Evolutionary conservation across 2,888 invertebrate species (phyloP).

Genomic region (Cacoxenus indagator): DNA sequence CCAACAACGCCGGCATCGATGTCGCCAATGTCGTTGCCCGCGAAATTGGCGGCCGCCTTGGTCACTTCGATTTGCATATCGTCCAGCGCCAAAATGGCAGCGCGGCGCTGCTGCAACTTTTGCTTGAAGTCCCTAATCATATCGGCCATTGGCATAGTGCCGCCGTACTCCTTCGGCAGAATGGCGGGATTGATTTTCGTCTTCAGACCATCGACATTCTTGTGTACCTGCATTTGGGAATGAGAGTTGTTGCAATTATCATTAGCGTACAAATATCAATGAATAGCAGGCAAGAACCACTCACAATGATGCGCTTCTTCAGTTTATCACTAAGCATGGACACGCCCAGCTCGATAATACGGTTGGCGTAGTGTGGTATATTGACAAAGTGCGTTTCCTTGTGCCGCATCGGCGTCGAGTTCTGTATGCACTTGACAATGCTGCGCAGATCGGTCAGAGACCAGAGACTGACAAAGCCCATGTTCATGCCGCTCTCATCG

Average conservation of each 20-base stretch:
- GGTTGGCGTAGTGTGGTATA: slow-evolving; percentile 84
- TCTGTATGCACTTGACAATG: slow-evolving; percentile 78
- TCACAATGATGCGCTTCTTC: slow-evolving; percentile 83
- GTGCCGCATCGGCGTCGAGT: slow-evolving; percentile 91
- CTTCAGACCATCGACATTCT: slow-evolving; percentile 80
- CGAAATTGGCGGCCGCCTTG: slow-evolving; percentile 72
- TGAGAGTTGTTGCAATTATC: background rate
- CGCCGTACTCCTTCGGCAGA: slow-evolving; percentile 90
- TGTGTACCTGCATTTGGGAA: slow-evolving; percentile 74
- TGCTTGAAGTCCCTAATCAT: slow-evolving; percentile 85
- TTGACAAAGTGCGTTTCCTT: slow-evolving; percentile 90
- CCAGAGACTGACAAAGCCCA: slow-evolving; percentile 88
- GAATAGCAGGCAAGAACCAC: slow-evolving; percentile 47
- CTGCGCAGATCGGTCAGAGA: slow-evolving; percentile 83
- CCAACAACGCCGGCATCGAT: slow-evolving; percentile 83
- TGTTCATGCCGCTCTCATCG: slow-evolving; percentile 85
- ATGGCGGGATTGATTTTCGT: slow-evolving; percentile 81
- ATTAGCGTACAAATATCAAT: no score
- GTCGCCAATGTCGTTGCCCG: slow-evolving; percentile 77
- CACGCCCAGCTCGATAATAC: slow-evolving; percentile 86
- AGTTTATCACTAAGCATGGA: slow-evolving; percentile 88
- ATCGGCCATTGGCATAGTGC: slow-evolving; percentile 82
- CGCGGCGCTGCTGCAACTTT: slow-evolving; percentile 76
- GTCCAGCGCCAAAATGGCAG: slow-evolving; percentile 79
- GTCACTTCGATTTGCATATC: slow-evolving; percentile 82